Evolutionary conservation across 2,113 vertebrate genomes (phyloP).

Genomic region (Cinclus cinclus): DNA sequence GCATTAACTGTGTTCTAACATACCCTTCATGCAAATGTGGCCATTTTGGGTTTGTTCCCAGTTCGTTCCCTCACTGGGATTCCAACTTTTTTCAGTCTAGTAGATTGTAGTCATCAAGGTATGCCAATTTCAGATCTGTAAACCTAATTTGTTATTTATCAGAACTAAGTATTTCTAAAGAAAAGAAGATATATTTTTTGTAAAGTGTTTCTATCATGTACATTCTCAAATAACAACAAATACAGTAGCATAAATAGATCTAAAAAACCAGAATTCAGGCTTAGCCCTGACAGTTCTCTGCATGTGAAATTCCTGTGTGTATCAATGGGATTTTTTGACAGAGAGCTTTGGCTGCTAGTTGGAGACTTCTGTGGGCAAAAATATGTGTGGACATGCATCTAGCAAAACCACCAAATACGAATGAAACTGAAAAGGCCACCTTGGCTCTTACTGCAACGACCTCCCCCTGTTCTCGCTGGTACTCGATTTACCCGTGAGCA

Average conservation of each 20-base stretch:
- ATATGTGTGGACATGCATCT: neutral
- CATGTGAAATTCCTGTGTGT: neutral
- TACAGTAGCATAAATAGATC: conserved; percentile 58
- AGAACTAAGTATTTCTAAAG: conserved; percentile 78
- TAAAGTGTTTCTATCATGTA: conserved; percentile 81
- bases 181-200: conserved; percentile 83
- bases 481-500: neutral
- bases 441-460: neutral
- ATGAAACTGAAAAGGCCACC: neutral
- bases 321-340: neutral
- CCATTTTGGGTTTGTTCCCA: conserved; percentile 46
- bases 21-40: conserved; percentile 47
- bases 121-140: conserved; percentile 74
- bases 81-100: conserved; percentile 69
- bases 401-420: neutral
- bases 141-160: conserved; percentile 78
- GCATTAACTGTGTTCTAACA: conserved; percentile 12
- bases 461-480: rapidly evolving
- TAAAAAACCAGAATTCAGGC: neutral
- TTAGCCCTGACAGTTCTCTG: neutral
- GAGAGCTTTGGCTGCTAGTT: neutral
- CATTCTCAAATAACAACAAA: conserved; percentile 68
- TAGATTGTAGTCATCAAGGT: conserved; percentile 70
- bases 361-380: neutral
- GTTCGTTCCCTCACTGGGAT: conserved; percentile 44